Evolutionary conservation across 2,888 invertebrate species (phyloP).

Genomic region (Pseudococcus viburni): DNA sequence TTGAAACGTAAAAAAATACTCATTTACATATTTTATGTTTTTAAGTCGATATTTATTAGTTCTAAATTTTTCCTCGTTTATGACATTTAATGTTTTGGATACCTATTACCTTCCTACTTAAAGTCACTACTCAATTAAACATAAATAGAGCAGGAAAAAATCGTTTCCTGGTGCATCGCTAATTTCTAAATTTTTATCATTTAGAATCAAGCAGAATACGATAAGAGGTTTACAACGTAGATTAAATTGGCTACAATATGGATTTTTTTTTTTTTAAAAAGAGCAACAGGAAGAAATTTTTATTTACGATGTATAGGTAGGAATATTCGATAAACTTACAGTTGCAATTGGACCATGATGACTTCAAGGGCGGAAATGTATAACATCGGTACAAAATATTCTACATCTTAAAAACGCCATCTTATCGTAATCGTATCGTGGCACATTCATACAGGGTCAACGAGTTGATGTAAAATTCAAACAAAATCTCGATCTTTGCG

Average conservation of each 20-base stretch:
- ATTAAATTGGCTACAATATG: background rate
- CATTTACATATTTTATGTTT: too few relatives aligned
- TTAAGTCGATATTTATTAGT: too few relatives aligned
- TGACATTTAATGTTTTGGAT: too few relatives aligned
- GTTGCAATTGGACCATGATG: background rate
- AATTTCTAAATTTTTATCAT: background rate
- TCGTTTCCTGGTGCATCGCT: background rate
- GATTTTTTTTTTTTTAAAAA: background rate
- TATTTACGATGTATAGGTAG: background rate
- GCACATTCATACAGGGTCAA: background rate
- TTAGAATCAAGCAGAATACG: background rate
- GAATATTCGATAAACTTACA: background rate
- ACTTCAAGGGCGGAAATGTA: background rate
- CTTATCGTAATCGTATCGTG: background rate
- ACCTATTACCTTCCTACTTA: background rate
- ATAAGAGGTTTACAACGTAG: too few relatives aligned
- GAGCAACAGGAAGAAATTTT: background rate
- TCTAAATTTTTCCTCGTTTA: too few relatives aligned
- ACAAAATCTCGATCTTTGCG: background rate
- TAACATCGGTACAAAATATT: background rate
- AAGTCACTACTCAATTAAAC: background rate
- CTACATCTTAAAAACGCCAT: background rate
- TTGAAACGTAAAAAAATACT: too few relatives aligned
- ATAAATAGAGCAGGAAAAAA: background rate
- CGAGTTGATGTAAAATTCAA: constrained; percentile 29